A percentile compares a stretch with the other conserved stretches of the same genome.
phyloP scores from a whole-genome alignment of 1,140 invertebrate species.

The Tetragnatha versicolor region DNA sequence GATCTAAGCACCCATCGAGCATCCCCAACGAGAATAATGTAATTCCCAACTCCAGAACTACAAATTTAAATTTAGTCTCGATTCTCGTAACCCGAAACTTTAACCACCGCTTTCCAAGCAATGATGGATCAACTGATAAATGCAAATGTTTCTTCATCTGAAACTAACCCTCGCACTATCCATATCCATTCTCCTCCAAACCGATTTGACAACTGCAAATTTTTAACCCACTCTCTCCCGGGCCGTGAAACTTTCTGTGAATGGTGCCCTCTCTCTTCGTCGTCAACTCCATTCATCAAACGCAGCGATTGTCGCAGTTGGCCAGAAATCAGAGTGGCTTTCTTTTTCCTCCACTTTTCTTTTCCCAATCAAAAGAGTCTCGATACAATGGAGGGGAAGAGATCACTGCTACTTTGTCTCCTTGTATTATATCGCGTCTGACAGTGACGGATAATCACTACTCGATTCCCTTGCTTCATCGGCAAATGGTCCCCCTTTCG shows the following conservation, averaged over 20 bases:
- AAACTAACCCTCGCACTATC: too few species aligned
- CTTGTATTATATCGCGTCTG: constrained; percentile 26
- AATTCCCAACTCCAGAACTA: too few species aligned
- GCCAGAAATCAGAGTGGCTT: background rate
- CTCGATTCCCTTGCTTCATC: constrained; percentile 10
- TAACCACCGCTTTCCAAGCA: too few species aligned
- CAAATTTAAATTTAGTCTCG: too few species aligned
- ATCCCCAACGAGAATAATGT: too few species aligned
- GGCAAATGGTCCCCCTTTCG: constrained; percentile 10
- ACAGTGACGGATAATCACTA: constrained; percentile 31
- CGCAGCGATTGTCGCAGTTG: background rate
- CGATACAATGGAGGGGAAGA: constrained; percentile 2
- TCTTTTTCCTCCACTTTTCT: background rate
- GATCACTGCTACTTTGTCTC: constrained; percentile 4
- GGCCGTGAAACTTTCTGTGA: background rate
- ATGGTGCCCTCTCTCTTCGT: background rate
- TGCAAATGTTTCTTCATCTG: too few species aligned
- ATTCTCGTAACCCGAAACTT: too few species aligned
- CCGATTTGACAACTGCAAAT: too few species aligned
- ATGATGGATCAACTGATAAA: too few species aligned
- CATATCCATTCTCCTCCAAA: too few species aligned
- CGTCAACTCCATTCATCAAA: constrained; percentile 16
- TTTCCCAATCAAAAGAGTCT: constrained; percentile 14
- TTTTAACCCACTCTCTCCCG: too few species aligned
- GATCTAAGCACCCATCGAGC: too few species aligned